A percentile compares a stretch with the other conserved stretches of the same genome.
Evolutionary conservation across 2,797 vertebrate genomes (phyloP).

Genomic region (Pseudochaenichthys georgianus): DNA sequence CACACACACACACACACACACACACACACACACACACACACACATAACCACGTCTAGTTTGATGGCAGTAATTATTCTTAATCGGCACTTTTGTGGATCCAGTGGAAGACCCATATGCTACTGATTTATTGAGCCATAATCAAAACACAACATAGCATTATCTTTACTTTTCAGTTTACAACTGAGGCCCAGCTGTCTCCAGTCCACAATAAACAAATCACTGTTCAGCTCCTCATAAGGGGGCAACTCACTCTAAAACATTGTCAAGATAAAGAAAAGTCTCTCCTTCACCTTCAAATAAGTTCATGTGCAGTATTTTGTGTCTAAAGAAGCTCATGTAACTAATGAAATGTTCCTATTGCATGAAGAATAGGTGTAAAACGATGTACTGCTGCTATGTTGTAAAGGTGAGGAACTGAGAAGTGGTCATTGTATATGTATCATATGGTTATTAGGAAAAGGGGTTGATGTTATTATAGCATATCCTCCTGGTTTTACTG

Average conservation of each 20-base stretch:
- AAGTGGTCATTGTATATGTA: neutral
- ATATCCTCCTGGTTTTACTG: neutral
- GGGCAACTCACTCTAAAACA: neutral
- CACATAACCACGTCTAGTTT: constrained; percentile 5
- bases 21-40: neutral
- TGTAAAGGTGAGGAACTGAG: neutral
- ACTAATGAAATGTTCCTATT: neutral
- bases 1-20: neutral
- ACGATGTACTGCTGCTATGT: neutral
- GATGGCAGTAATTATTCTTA: neutral
- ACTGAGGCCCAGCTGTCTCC: neutral
- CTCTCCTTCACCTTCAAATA: neutral
- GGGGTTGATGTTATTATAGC: neutral
- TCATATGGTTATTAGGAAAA: neutral
- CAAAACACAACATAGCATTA: neutral
- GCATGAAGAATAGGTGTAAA: constrained; percentile 1
- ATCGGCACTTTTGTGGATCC: neutral
- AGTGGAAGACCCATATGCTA: neutral
- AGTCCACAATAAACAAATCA: neutral
- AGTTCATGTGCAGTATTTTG: neutral
- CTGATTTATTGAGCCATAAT: neutral
- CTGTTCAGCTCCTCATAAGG: neutral
- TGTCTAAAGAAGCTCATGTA: constrained; percentile 4
- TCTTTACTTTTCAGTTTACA: neutral
- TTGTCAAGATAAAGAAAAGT: neutral